Conservation (phyloP, 1,140 invertebrate species). For the Ericerus pela region DNA sequence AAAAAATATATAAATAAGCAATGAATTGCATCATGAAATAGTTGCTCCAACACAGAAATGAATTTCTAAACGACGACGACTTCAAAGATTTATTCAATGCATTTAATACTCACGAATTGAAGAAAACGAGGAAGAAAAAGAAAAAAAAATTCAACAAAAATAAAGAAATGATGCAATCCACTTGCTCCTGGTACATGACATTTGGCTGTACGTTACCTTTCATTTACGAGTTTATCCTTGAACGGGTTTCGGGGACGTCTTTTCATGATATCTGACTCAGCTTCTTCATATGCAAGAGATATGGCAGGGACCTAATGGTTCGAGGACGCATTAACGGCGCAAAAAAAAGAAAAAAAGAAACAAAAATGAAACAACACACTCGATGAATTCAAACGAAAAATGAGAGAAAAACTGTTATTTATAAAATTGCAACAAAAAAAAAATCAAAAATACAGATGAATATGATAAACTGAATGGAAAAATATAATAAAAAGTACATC, state of each 20-base stretch:
- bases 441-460: conserved; percentile 18
- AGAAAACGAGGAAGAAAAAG: too few relatives aligned
- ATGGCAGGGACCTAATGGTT: conserved; percentile 79
- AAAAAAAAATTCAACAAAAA: not conserved
- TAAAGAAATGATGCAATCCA: conserved; percentile 1
- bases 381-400: conserved; percentile 2
- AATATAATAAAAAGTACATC: conserved; percentile 9
- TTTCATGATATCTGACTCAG: conserved; percentile 99
- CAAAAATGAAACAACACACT: conserved; percentile 17
- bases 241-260: conserved; percentile 85
- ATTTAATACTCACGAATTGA: too few relatives aligned
- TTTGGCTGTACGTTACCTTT: conserved; percentile 42
- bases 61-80: too few relatives aligned
- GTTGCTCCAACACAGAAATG: too few relatives aligned
- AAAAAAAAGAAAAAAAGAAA: conserved; percentile 16
- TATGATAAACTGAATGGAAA: conserved; percentile 10
- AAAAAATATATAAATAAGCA: too few relatives aligned
- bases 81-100: too few relatives aligned
- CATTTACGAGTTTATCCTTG: conserved; percentile 95
- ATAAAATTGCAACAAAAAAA: conserved; percentile 12
- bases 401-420: not conserved
- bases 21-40: too few relatives aligned
- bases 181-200: not conserved
- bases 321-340: not conserved
- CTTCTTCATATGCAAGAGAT: conserved; percentile 93